Conservation (phyloP, 2,113 vertebrate species). For the Fulica atra region DNA sequence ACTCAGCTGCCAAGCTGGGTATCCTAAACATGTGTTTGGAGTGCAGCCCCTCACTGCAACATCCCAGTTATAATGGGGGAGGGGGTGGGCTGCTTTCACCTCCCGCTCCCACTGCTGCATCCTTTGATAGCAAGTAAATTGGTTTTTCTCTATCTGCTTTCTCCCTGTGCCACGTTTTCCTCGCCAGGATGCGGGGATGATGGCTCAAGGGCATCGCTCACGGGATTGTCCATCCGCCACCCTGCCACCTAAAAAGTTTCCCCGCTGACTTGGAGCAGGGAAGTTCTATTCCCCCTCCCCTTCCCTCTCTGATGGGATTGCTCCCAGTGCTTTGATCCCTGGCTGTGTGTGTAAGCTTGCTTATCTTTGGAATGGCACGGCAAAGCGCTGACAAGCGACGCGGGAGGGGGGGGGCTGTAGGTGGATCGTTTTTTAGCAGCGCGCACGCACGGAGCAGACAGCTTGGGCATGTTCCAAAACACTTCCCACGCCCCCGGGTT, state of each 20-base stretch:
- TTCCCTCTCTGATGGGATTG: fast-evolving
- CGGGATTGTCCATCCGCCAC: not conserved
- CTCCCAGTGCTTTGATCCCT: not conserved
- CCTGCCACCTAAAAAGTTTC: not conserved
- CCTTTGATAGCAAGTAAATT: not conserved
- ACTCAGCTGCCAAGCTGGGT: not conserved
- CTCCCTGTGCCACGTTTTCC: not conserved
- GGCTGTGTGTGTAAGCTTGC: not conserved
- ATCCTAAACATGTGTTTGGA: fast-evolving
- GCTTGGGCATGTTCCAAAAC: slow-evolving; percentile 69
- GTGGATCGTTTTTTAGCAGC: slow-evolving; percentile 49
- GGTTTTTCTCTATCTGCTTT: not conserved
- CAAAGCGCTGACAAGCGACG: not conserved
- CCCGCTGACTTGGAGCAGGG: not conserved
- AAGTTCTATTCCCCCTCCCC: not conserved
- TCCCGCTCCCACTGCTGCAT: not conserved
- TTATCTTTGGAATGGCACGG: slow-evolving; percentile 34
- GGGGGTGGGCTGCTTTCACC: not conserved
- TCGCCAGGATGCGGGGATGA: fast-evolving
- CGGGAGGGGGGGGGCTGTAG: slow-evolving; percentile 47
- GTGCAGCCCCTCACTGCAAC: fast-evolving
- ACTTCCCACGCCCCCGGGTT: slow-evolving; percentile 51
- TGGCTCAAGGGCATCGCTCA: not conserved
- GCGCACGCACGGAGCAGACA: slow-evolving; percentile 37
- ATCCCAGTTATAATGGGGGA: not conserved